Evolutionary conservation across 1,140 invertebrate species (phyloP).

Genomic region (Xylocopa sonorina): DNA sequence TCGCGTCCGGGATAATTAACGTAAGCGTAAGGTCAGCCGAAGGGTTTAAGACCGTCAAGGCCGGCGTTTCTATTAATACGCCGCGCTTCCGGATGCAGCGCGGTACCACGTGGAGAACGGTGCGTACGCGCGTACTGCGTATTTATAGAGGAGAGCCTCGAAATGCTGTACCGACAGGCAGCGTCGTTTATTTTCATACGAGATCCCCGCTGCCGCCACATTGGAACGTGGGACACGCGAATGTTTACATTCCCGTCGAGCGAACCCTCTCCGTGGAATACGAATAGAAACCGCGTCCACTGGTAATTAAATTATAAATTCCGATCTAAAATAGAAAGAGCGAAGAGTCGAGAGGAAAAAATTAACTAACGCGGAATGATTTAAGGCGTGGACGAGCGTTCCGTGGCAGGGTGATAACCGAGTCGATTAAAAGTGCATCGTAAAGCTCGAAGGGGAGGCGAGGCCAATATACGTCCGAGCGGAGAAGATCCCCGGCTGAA

Average conservation of each 20-base stretch:
- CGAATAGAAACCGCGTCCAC: not conserved
- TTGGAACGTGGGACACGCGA: not conserved
- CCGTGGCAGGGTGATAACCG: not conserved
- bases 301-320: constrained; percentile 29
- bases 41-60: constrained; percentile 12
- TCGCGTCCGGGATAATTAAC: constrained; percentile 1
- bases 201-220: not conserved
- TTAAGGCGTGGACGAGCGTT: not conserved
- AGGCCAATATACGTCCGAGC: not conserved
- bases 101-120: constrained; percentile 20
- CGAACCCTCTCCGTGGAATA: not conserved
- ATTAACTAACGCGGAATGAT: not conserved
- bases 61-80: constrained; percentile 36
- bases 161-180: not conserved
- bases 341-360: too few species aligned
- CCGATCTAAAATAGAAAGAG: too few species aligned
- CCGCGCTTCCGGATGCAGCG: constrained; percentile 8
- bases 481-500: not conserved
- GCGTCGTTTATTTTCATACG: not conserved
- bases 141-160: constrained; percentile 20
- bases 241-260: not conserved
- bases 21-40: not conserved
- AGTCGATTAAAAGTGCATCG: constrained; percentile 24
- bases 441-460: not conserved
- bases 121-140: not conserved